These are phyloP conservation scores for Gibbula magus DNA, from an alignment of 2,888 invertebrate species.

Conservation along the genomic window DNA sequence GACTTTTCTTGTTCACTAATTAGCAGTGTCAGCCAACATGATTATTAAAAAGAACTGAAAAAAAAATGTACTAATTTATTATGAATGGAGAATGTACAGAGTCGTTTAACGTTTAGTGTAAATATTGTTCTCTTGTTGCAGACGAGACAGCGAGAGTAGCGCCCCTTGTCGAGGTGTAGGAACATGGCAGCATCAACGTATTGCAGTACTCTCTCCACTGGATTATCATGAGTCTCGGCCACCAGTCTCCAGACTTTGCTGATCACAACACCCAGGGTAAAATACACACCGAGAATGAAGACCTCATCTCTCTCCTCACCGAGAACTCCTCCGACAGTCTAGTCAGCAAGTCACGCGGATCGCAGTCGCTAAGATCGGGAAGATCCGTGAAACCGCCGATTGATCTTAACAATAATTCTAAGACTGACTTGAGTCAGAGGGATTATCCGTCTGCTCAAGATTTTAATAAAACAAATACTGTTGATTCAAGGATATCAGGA, in stretches of 20 bases:
- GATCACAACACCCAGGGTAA: constrained; percentile 27
- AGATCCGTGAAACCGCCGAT: not conserved
- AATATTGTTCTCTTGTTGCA: not conserved
- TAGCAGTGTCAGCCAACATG: too few relatives aligned
- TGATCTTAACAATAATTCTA: not conserved
- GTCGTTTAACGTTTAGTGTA: not conserved
- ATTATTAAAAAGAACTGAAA: too few relatives aligned
- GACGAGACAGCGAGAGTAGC: not conserved
- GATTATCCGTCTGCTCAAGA: too few relatives aligned
- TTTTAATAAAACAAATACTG: too few relatives aligned
- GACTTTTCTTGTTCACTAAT: too few relatives aligned
- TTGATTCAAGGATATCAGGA: too few relatives aligned
- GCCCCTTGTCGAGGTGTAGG: too few relatives aligned
- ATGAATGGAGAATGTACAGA: too few relatives aligned
- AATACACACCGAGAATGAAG: constrained; percentile 35
- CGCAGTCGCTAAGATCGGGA: not conserved
- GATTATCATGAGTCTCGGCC: not conserved
- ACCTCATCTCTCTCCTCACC: constrained; percentile 32
- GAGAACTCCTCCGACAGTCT: constrained; percentile 25
- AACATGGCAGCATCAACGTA: too few relatives aligned
- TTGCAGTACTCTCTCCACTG: too few relatives aligned
- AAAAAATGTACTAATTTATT: too few relatives aligned
- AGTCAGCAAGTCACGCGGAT: not conserved
- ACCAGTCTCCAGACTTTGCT: not conserved
- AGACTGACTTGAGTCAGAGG: not conserved